Base-by-base conservation (phyloP, 2,113 vertebrate species). In the Barbus barbus region DNA sequence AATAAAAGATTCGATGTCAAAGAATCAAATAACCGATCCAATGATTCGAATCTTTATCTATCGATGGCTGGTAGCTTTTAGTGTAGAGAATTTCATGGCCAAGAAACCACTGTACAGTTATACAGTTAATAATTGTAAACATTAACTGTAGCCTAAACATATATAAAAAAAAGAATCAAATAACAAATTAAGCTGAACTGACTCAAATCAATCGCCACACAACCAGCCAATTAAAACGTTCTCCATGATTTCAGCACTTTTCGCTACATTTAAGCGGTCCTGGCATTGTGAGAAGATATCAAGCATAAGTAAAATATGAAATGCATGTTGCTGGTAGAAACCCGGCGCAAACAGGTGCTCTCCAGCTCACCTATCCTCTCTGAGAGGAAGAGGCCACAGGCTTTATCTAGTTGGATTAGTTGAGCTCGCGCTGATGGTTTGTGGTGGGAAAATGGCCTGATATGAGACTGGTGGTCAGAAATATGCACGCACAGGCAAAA, bases 381-480 rank as follows among this genome's bases (percentile, higher is more conserved):
- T 31, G 11, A 83, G 16, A 87, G 74, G 65, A 87, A 84, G 81
- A 85, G 56, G 75, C 38, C 75, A 73, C 80, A 56, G 22, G 16
- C 56, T 58, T 87, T 51, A 80, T 75, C 61, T 60, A 26, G 18
- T 5, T 46, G 75, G 75, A 85, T 67, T 78, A 78, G 65, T 22
- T 67, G 58, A 41, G 74, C 9, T 44, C 11, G n/a, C 33, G 61
- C 3, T 51, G 14, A 51, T 51, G 48, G 14, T 51, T 58, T 81
- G 69, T 85, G 75, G 80, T 20, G 22, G 9, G 83, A 46, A 85
- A 85, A 79, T 46, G 76, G 76, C 78, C 65, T 85, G 76, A 83
- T 85, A 74, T 44, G 67, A 87, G 67, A 14, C 75, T 77, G 84
- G 86, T 87, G 75, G 81, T 85, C 86, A 85, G 86, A 41, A 69